These are phyloP conservation scores for Dendrolimus pini DNA, from an alignment of 2,888 invertebrate species.

Conservation along the genomic window DNA sequence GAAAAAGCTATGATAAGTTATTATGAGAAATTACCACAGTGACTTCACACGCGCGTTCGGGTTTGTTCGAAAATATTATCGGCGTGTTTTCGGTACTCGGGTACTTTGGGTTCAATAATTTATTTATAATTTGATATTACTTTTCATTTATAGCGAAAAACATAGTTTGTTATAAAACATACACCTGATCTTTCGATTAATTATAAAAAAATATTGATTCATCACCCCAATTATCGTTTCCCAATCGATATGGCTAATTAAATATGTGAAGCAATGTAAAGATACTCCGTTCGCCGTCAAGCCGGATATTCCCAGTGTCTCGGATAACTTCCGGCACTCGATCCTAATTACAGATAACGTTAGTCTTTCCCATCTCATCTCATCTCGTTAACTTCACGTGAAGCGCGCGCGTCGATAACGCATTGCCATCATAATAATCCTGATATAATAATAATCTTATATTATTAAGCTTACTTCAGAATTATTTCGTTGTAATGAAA, in stretches of 20 bases:
- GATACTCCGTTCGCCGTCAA: constrained; percentile 6
- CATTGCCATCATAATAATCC: constrained; percentile 6
- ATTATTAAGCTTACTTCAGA: background rate
- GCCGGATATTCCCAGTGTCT: constrained; percentile 40
- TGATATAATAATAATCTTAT: background rate
- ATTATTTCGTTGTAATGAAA: background rate
- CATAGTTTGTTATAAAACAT: too few relatives aligned
- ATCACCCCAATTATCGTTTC: background rate
- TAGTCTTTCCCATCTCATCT: constrained; percentile 33
- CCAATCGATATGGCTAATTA: background rate
- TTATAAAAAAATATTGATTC: too few relatives aligned
- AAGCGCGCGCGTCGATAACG: constrained; percentile 14
- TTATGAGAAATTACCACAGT: too few relatives aligned
- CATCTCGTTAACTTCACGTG: constrained; percentile 45
- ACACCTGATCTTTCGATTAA: too few relatives aligned
- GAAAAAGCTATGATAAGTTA: too few relatives aligned
- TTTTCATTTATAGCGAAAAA: too few relatives aligned
- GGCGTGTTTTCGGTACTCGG: too few relatives aligned
- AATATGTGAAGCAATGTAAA: background rate
- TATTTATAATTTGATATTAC: too few relatives aligned
- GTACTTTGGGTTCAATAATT: too few relatives aligned
- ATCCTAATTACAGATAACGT: constrained; percentile 70
- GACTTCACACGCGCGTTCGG: too few relatives aligned
- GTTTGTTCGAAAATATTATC: too few relatives aligned
- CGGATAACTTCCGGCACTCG: constrained; percentile 50